Conservation (phyloP, 2,113 vertebrate species). For the Callithrix jacchus region DNA sequence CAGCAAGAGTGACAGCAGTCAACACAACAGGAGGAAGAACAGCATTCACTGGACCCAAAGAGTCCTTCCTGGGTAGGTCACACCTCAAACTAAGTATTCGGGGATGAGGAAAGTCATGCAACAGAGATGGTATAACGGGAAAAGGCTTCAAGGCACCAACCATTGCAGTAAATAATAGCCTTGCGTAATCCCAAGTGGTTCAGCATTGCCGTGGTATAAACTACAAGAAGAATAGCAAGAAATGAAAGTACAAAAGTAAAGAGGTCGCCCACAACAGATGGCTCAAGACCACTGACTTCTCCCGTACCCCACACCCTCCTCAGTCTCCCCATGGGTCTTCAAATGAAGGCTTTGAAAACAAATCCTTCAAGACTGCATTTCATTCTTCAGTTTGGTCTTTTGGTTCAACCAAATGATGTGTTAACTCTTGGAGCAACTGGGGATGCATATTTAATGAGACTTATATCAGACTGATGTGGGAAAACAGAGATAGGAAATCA, state of each 20-base stretch:
- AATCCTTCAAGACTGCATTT: neutral
- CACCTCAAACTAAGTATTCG: neutral
- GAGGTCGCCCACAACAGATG: neutral
- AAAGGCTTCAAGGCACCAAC: neutral
- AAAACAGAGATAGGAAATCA: conserved; percentile 25
- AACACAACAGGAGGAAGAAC: neutral
- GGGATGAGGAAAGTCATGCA: neutral
- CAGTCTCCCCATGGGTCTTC: neutral
- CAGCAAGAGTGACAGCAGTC: rapidly evolving
- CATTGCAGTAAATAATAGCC: neutral
- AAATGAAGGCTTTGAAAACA: neutral
- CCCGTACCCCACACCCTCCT: neutral
- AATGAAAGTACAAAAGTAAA: neutral
- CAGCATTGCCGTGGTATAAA: neutral
- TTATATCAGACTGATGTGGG: neutral
- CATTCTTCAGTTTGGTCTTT: neutral
- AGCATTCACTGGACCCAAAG: neutral
- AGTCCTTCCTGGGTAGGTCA: neutral
- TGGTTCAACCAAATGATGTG: neutral
- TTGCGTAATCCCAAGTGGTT: neutral
- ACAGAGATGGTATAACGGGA: too few relatives aligned
- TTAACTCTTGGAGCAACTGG: neutral
- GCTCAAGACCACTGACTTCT: neutral
- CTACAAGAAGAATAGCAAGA: neutral
- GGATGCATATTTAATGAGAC: conserved; percentile 25